Percentiles rank a stretch among this genome's conserved stretches.
Evolutionary conservation across 1,140 invertebrate genomes (phyloP).

Genomic region (Scaptomyza pallida): DNA sequence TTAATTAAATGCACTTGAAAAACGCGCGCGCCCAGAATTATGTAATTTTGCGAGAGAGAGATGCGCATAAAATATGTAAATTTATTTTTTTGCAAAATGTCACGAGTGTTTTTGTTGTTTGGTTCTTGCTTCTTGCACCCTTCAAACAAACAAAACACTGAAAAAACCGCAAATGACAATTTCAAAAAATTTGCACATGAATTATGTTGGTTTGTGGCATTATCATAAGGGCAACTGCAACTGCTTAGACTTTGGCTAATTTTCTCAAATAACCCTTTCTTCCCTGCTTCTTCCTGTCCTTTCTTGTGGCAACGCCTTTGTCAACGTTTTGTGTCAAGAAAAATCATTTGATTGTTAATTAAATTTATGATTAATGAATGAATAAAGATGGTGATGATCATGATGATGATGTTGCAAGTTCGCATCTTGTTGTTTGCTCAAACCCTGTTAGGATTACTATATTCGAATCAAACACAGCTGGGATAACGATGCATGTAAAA

Average conservation of each 20-base stretch:
- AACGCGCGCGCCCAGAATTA: constrained; percentile 28
- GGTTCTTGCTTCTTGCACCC: constrained; percentile 13
- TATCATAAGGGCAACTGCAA: constrained; percentile 23
- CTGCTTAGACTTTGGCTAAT: constrained; percentile 26
- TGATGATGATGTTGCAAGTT: constrained; percentile 35
- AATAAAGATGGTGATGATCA: constrained; percentile 7
- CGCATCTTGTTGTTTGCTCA: constrained; percentile 55
- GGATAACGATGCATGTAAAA: constrained; percentile 42
- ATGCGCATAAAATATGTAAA: constrained; percentile 71
- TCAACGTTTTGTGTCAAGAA: constrained; percentile 12
- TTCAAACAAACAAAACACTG: constrained; percentile 15
- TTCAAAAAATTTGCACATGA: constrained; percentile 63
- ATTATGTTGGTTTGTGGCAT: constrained; percentile 59
- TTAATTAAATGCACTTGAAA: constrained; percentile 63
- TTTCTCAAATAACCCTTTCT: constrained; percentile 13
- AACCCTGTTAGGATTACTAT: constrained; percentile 30
- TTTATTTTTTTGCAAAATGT: constrained; percentile 39
- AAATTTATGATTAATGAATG: constrained; percentile 81
- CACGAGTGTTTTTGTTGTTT: constrained; percentile 41
- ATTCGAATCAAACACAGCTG: constrained; percentile 54
- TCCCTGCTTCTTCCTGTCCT: constrained; percentile 16
- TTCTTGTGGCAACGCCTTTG: constrained; percentile 58
- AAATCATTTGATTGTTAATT: constrained; percentile 67
- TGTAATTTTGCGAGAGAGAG: neutral
- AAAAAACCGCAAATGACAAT: constrained; percentile 56